phyloP scores from a whole-genome alignment of 2,888 invertebrate genomes.

The Serrognathus titanus region DNA sequence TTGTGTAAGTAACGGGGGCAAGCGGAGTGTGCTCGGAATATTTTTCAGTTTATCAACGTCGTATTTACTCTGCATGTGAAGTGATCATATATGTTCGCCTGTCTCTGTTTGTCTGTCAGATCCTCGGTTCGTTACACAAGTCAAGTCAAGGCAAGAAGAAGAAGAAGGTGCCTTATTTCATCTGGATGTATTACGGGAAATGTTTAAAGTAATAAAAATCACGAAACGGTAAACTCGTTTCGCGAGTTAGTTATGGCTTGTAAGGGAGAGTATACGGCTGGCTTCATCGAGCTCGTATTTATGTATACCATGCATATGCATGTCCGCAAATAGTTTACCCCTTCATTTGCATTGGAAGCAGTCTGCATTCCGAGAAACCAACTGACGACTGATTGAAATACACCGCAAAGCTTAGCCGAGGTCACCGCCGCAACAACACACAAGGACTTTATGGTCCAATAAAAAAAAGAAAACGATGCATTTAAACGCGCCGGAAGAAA shows the following conservation, averaged over 20 bases:
- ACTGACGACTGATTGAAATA: not conserved
- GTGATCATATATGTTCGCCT: slow-evolving; percentile 29
- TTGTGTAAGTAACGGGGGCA: slow-evolving; percentile 29
- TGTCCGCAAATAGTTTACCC: slow-evolving; percentile 19
- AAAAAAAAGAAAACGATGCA: not conserved
- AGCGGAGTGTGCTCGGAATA: slow-evolving; percentile 33
- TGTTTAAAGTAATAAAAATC: not conserved
- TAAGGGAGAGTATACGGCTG: slow-evolving; percentile 4
- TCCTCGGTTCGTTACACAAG: slow-evolving; percentile 43
- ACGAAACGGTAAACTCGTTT: not conserved
- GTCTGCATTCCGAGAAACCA: slow-evolving; percentile 13
- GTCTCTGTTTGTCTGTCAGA: slow-evolving; percentile 34
- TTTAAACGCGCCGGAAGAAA: slow-evolving; percentile 18
- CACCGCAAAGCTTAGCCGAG: not conserved
- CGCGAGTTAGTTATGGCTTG: not conserved
- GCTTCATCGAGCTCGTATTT: slow-evolving; percentile 9
- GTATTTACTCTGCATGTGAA: slow-evolving; percentile 19
- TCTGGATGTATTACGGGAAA: slow-evolving; percentile 23
- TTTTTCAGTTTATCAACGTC: slow-evolving; percentile 29
- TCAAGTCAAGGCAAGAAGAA: slow-evolving; percentile 13
- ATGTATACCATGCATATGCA: slow-evolving; percentile 21
- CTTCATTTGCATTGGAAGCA: slow-evolving; percentile 20
- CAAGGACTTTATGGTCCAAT: not conserved
- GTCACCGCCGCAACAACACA: not conserved
- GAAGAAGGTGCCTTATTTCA: slow-evolving; percentile 17